These are phyloP conservation scores for Theretra japonica DNA, from an alignment of 2,888 invertebrate species.

Conservation along the genomic window DNA sequence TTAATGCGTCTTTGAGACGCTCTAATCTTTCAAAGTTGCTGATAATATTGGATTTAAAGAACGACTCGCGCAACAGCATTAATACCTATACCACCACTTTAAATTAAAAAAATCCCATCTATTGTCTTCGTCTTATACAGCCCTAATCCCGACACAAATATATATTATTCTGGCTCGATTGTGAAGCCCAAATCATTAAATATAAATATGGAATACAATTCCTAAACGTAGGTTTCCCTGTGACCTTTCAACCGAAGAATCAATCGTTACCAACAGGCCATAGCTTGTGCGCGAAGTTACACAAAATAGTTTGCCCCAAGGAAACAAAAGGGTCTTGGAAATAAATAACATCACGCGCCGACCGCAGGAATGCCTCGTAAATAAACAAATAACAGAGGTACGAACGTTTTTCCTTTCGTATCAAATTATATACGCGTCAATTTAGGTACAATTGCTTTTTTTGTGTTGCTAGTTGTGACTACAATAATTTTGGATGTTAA, in stretches of 20 bases:
- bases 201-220: not conserved
- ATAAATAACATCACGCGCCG: conserved; percentile 20
- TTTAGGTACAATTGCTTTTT: not conserved
- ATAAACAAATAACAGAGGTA: conserved; percentile 11
- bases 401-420: not conserved
- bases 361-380: conserved; percentile 8
- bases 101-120: too few relatives aligned
- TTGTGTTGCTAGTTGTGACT: not conserved
- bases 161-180: too few relatives aligned
- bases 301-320: conserved; percentile 7
- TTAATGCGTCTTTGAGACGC: too few relatives aligned
- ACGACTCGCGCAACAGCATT: too few relatives aligned
- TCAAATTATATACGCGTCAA: not conserved
- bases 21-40: too few relatives aligned
- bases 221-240: not conserved
- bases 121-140: too few relatives aligned
- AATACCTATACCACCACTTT: too few relatives aligned
- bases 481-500: not conserved
- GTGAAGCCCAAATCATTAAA: not conserved
- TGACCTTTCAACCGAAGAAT: not conserved
- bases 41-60: too few relatives aligned
- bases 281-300: not conserved
- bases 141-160: too few relatives aligned
- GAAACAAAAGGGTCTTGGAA: conserved; percentile 23
- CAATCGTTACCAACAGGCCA: not conserved